Evolutionary conservation across 2,888 invertebrate species (phyloP), one percentile per base, ranked within the genome.

Genomic region (Ophioninae sp.): DNA sequence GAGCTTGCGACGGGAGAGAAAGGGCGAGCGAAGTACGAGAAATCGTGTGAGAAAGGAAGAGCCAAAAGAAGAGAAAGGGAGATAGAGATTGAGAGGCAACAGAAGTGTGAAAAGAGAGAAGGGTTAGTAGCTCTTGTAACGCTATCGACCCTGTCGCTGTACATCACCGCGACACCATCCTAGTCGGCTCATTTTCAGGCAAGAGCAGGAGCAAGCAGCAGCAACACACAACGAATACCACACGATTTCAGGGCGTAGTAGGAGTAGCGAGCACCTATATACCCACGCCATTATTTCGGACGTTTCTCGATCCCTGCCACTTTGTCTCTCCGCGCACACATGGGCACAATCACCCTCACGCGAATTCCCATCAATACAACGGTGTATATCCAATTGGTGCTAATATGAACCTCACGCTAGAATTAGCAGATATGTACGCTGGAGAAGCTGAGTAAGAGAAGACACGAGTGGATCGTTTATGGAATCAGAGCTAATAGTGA

Each of bases 61-160:
- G 64, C 51, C 51, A 13, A 17, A 13, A 51, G 51, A 51, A 74
- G 79, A 75, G 22, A 63, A 74, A 67, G 51, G 58, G 69, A 79
- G 79, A 72, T 64, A 56, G 73, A 78, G 61, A 64, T 51, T 76
- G 39, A 72, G 74, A 67, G 39, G 82, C 75, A 85, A 86, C 76
- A 76, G 37, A 51, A 44, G 81, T 74, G 83, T 79, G 67, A 83
- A 85, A 82, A 87, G 85, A 87, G 84, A 81, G 84, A 85, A 80
- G 85, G 87, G 91, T 91, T 92, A 92, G 92, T 93, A 93, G 92
- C 92, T 90, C 91, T 92, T 92, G 92, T 92, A 92, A 91, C 92
- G 91, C 92, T 93, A 93, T 92, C 93, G 91, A 91, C 89, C 89
- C 92, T 92, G 93, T 92, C 93, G 92, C 91, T 92, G 93, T 93